Base-by-base conservation (phyloP, 1,140 invertebrate species). In the Zaprionus capensis region DNA sequence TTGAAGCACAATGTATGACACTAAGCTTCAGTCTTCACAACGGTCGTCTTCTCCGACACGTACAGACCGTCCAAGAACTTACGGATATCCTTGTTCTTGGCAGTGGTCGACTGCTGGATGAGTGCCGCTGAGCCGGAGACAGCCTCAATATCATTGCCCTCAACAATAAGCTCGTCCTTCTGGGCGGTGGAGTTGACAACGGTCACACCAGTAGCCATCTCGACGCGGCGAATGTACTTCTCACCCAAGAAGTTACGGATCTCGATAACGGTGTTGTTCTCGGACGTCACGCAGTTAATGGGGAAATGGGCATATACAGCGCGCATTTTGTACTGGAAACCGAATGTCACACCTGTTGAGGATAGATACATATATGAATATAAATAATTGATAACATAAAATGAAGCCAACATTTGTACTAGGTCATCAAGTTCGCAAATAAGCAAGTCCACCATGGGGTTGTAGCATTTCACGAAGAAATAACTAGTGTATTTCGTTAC, bases 221-320 rank as follows among this genome's bases (percentile, higher is more conserved):
- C 96, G 14, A 99, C 99, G 90, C 96, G 95, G 64, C 99, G 95
- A 83, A 99, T 98, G 94, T 96, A 98, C 93, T 99, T 99, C 92
- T 99, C 99, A 41, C 99, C 99, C 93, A 99, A 95, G 94, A 99
- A 99, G 94, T 99, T 99, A 93, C 99, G 95, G 92, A 99, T 99
- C 95, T 99, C 98, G 93, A 99, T 97, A 12, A 98, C 94, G 5
- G 95, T 93, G 92, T 98, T 98, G 68, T 95, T 96, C 83, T 99
- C 97, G 22, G 96, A 97, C n/a, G 98, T 98, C 17, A 98, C 97
- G 93, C 99, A 98, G 93, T 99, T 99, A 92, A 99, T 99, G 92
- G 99, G 99, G 94, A 99, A 99, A 94, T 99, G 99, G 93, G 99
- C 99, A 94, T 99, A 99, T 79, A 99, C 99, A 68, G 98, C 98